Evolutionary conservation across 2,888 invertebrate genomes (phyloP), one percentile per base, ranked within the genome.

Genomic region (Acanthococcus lagerstroemiae): DNA sequence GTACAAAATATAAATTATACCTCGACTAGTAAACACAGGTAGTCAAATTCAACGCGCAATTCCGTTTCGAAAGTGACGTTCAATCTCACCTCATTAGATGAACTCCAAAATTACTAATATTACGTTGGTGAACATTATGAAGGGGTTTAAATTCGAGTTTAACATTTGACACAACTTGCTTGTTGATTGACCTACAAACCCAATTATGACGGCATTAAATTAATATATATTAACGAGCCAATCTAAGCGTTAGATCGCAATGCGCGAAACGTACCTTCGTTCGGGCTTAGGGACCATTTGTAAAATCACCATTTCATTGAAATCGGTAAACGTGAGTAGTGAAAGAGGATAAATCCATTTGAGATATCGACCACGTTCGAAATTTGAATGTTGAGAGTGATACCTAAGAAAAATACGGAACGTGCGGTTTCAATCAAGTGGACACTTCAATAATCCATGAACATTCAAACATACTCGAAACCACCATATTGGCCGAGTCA

Each of bases 51-150:
- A n/a, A 37, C 3, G 37, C 37, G 12, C n/a, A 37, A 37, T 15
- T 15, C n/a, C n/a, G n/a, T 37, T n/a, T 37, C 37, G 37, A 37
- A 15, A 37, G 37, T 37, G 12, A n/a, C 3, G 37, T 15, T 15
- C 12, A 37, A 37, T 22, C 54, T 30, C 27, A 63, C 63, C 25
- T 25, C 19, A 50, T 27, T n/a, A 63, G 12, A 24, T 52, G 37
- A 1, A 63, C 63, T n/a, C 52, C 63, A 44, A 63, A 63, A 63
- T 52, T 63, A 44, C 63, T 63, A n/a, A 63, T 63, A n/a, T 52
- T 54, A 15, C 63, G 37, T 25, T 63, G 48, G 44, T 63, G 63
- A 9, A 54, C 54, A 44, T 63, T 63, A 30, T 63, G 54, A 30
- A 63, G 63, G 17, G 37, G 27, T 63, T 52, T 52, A 17, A 52